phyloP scores from a whole-genome alignment of 2,888 invertebrate genomes.

The Sycophila texana region DNA sequence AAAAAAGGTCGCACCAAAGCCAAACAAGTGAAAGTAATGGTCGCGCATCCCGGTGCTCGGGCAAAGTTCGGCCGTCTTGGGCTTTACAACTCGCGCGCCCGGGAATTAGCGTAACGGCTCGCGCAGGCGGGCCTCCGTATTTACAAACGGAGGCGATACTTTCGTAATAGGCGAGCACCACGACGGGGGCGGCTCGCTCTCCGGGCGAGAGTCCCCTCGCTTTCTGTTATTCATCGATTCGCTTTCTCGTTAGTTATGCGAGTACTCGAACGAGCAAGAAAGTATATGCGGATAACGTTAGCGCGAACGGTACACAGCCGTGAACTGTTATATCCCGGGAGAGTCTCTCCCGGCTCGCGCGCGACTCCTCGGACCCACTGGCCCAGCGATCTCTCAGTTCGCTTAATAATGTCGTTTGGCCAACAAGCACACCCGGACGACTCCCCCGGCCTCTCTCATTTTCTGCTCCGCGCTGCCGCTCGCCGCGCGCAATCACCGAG shows the following conservation, averaged over 20 bases:
- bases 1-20: too few relatives aligned
- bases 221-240: slow-evolving; percentile 59
- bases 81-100: too few relatives aligned
- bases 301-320: slow-evolving; percentile 69
- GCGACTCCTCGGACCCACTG: slow-evolving; percentile 64
- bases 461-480: not conserved
- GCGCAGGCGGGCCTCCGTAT: not conserved
- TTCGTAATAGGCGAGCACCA: slow-evolving; percentile 34
- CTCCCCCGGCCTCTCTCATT: not conserved
- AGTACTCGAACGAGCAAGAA: slow-evolving; percentile 56
- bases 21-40: not conserved
- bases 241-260: slow-evolving; percentile 59
- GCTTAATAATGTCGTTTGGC: slow-evolving; percentile 66
- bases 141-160: slow-evolving; percentile 12
- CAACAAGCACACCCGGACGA: slow-evolving; percentile 44
- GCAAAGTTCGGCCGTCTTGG: not conserved
- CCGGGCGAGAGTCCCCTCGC: slow-evolving; percentile 45
- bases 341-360: slow-evolving; percentile 22
- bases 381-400: slow-evolving; percentile 69
- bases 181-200: not conserved
- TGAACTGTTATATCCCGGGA: slow-evolving; percentile 68
- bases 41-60: not conserved
- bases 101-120: not conserved
- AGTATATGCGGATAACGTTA: slow-evolving; percentile 68
- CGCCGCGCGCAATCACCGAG: not conserved